phyloP scores from a whole-genome alignment of 2,113 vertebrate genomes.

The Megalops atlanticus region DNA sequence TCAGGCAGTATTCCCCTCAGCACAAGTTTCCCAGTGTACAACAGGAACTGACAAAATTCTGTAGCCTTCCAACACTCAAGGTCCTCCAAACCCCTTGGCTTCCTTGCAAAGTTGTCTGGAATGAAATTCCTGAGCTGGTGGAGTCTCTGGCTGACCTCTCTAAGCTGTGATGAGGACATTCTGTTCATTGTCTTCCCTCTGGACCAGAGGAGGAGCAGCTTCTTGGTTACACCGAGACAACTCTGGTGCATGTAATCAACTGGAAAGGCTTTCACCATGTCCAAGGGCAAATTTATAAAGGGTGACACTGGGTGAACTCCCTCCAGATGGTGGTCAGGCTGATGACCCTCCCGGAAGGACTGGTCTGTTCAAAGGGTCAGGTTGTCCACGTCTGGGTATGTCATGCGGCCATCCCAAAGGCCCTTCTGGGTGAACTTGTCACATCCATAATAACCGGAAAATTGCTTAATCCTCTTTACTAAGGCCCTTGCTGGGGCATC shows the following conservation, averaged over 20 bases:
- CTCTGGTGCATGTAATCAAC: slow-evolving; percentile 6
- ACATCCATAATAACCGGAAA: slow-evolving; percentile 25
- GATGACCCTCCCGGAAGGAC: background rate
- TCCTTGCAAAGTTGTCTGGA: no score
- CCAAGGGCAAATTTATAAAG: background rate
- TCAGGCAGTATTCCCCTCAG: no score
- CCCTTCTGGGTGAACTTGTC: slow-evolving; percentile 17
- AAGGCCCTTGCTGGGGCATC: slow-evolving; percentile 20
- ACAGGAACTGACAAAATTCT: no score
- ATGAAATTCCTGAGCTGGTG: no score
- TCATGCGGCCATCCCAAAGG: background rate
- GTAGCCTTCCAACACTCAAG: no score
- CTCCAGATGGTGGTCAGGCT: background rate
- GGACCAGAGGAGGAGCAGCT: no score
- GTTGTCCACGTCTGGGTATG: background rate
- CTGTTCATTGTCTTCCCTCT: no score
- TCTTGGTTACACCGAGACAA: background rate
- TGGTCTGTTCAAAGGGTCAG: background rate
- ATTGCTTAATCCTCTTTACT: slow-evolving; percentile 5
- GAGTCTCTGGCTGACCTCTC: no score
- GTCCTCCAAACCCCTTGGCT: no score
- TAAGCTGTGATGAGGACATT: no score
- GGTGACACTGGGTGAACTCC: no score
- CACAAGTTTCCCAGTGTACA: no score
- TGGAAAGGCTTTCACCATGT: background rate